Percentiles rank a stretch among this genome's conserved stretches.
These are phyloP conservation scores for Cynaeus angustus DNA, from an alignment of 2,888 invertebrate species.

Conservation along the genomic window DNA sequence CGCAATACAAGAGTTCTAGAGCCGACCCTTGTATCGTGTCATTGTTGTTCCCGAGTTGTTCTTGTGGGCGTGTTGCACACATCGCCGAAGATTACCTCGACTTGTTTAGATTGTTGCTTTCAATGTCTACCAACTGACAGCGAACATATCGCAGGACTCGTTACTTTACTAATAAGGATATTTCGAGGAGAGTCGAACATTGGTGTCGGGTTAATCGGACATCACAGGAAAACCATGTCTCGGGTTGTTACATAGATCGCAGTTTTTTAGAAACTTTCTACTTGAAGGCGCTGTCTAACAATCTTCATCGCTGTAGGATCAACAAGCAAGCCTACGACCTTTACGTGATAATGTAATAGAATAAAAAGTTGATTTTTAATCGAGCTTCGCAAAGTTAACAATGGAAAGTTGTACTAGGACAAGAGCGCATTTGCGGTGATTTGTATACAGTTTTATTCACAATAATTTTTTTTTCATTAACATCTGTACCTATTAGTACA, in stretches of 20 bases:
- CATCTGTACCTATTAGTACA: too few species aligned
- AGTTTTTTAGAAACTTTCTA: conserved; percentile 8
- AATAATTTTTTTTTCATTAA: too few species aligned
- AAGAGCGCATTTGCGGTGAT: too few species aligned
- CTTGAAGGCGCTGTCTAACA: not conserved
- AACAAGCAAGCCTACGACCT: too few species aligned
- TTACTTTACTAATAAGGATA: conserved; percentile 37
- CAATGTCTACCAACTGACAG: conserved; percentile 36
- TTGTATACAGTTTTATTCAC: too few species aligned
- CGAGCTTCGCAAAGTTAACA: too few species aligned
- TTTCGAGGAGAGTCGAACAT: conserved; percentile 13
- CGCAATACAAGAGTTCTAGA: conserved; percentile 45
- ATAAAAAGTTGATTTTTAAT: too few species aligned
- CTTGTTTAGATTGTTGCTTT: conserved; percentile 44
- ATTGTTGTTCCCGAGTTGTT: conserved; percentile 42
- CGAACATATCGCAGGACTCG: conserved; percentile 35
- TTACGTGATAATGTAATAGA: too few species aligned
- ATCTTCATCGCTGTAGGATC: too few species aligned
- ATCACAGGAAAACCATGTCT: conserved; percentile 8
- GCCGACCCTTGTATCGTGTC: conserved; percentile 34
- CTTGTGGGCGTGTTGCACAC: conserved; percentile 51
- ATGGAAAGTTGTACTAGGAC: too few species aligned
- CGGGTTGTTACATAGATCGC: conserved; percentile 10
- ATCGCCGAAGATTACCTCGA: conserved; percentile 48
- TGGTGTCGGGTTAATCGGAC: conserved; percentile 21